These are phyloP conservation scores for Andrena dorsata DNA, from an alignment of 2,888 invertebrate species.

Conservation along the genomic window DNA sequence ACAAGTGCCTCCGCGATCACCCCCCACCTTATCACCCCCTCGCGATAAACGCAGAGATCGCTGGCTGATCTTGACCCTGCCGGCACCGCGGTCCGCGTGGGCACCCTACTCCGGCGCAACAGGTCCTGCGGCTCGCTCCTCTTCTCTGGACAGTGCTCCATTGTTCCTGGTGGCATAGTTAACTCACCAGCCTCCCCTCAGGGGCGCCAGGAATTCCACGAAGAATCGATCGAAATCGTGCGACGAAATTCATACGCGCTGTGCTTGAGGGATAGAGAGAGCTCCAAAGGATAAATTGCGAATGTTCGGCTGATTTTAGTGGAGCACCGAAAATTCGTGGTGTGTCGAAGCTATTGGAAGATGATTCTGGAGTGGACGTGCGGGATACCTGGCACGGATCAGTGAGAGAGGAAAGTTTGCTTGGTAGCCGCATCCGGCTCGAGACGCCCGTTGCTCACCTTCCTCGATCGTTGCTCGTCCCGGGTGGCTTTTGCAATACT, in stretches of 20 bases:
- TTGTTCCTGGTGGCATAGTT: neutral
- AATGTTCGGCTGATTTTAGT: neutral
- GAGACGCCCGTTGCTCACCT: constrained; percentile 27
- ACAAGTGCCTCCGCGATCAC: neutral
- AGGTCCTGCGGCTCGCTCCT: constrained; percentile 15
- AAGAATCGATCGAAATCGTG: too few species aligned
- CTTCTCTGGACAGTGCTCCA: neutral
- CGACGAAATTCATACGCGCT: too few species aligned
- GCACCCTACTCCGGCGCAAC: constrained; percentile 19
- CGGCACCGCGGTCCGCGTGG: neutral
- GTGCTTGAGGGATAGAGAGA: neutral
- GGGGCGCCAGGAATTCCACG: neutral
- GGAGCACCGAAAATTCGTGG: constrained; percentile 8
- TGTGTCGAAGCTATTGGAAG: constrained; percentile 17
- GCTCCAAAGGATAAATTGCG: neutral
- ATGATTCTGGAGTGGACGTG: too few species aligned
- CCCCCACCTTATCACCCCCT: neutral
- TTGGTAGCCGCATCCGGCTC: constrained; percentile 60
- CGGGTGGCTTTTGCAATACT: constrained; percentile 30
- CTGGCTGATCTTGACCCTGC: constrained; percentile 2
- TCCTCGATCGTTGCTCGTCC: constrained; percentile 27
- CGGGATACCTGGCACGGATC: constrained; percentile 48
- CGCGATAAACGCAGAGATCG: constrained; percentile 13
- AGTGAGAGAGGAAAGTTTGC: constrained; percentile 65
- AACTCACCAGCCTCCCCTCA: neutral